Conservation (phyloP, 1,140 invertebrate genomes). For the Cydia pomonella region DNA sequence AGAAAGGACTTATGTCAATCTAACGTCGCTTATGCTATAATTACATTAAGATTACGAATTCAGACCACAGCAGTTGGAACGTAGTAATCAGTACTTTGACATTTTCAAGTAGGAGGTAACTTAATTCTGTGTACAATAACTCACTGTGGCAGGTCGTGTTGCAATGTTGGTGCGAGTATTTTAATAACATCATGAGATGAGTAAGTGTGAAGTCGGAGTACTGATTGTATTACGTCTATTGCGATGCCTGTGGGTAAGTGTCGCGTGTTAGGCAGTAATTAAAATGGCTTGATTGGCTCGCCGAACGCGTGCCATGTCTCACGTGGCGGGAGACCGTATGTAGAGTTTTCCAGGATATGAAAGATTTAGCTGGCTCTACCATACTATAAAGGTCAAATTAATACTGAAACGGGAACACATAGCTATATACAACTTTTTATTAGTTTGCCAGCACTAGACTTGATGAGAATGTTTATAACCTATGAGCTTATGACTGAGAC, state of each 20-base stretch:
- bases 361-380: background rate
- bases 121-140: no score
- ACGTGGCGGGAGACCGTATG: background rate
- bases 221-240: conserved; percentile 9
- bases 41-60: background rate
- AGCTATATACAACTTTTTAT: background rate
- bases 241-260: conserved; percentile 44
- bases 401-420: background rate
- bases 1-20: background rate
- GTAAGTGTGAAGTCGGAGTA: background rate
- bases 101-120: background rate
- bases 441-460: background rate
- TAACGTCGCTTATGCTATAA: background rate
- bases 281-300: conserved; percentile 63
- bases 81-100: background rate
- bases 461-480: conserved; percentile 11
- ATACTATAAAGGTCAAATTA: background rate
- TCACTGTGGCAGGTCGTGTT: no score
- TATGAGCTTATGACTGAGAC: background rate
- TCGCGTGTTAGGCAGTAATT: conserved; percentile 75
- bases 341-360: background rate
- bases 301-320: conserved; percentile 50
- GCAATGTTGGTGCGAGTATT: background rate
- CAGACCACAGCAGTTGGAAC: background rate
- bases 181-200: background rate